Percentiles rank a stretch among this genome's conserved stretches.
phyloP scores from a whole-genome alignment of 2,113 vertebrate species.

The Alethe castanea region DNA sequence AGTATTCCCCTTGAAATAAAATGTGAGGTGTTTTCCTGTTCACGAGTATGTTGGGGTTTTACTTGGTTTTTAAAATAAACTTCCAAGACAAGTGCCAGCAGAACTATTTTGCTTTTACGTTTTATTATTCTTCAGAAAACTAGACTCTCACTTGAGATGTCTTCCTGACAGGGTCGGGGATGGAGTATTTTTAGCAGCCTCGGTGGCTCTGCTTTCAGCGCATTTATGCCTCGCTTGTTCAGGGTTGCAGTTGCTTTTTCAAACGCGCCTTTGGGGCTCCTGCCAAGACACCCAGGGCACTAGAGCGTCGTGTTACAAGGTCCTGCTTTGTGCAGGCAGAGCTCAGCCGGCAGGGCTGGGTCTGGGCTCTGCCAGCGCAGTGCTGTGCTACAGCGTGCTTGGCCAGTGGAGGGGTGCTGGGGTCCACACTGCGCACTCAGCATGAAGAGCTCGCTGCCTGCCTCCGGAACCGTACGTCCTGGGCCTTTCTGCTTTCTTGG shows the following conservation, averaged over 20 bases:
- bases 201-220: not conserved
- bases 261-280: conserved; percentile 38
- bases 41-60: fast-evolving
- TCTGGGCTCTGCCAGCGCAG: not conserved
- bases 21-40: not conserved
- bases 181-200: conserved; percentile 57
- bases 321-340: conserved; percentile 67
- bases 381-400: conserved; percentile 42
- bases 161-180: conserved; percentile 12
- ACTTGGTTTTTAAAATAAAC: not conserved
- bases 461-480: conserved; percentile 54
- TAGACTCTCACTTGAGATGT: not conserved
- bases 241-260: conserved; percentile 67
- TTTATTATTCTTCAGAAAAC: not conserved
- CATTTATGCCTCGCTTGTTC: conserved; percentile 55
- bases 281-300: conserved; percentile 66
- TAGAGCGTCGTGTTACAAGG: conserved; percentile 66
- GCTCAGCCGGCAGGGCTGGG: conserved; percentile 21
- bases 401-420: not conserved
- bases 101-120: not conserved
- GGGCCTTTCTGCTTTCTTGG: not conserved
- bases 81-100: not conserved
- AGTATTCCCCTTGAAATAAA: not conserved
- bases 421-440: not conserved
- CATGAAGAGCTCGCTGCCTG: conserved; percentile 59